Conservation (phyloP, 2,888 invertebrate species). For the Hydropsyche betteni region DNA sequence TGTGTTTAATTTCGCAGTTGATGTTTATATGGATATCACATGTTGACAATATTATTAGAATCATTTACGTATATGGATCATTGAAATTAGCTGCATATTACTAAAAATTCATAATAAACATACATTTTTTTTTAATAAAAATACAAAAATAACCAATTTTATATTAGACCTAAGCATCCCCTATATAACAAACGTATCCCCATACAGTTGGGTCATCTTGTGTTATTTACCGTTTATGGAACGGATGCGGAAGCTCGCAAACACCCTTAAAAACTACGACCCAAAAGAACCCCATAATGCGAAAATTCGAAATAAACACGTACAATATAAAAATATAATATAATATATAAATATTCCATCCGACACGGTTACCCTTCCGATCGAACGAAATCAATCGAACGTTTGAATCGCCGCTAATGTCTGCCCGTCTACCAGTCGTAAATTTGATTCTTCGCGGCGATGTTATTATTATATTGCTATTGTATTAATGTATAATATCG, state of each 20-base stretch:
- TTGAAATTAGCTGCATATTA: no score
- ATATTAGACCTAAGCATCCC: no score
- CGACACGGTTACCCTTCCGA: conserved; percentile 19
- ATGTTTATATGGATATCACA: no score
- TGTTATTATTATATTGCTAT: neutral
- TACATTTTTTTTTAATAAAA: no score
- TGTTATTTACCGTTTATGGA: conserved; percentile 7
- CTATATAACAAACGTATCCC: no score
- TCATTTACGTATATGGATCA: no score
- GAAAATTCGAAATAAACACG: conserved; percentile 1
- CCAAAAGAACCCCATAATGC: neutral
- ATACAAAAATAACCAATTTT: no score
- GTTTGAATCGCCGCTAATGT: conserved; percentile 27
- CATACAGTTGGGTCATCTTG: neutral
- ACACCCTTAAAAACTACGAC: neutral
- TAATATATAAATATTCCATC: conserved; percentile 4
- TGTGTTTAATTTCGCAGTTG: no score
- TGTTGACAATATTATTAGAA: no score
- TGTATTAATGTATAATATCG: neutral
- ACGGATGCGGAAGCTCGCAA: conserved; percentile 7
- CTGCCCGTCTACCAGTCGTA: neutral
- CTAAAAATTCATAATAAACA: no score
- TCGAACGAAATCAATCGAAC: conserved; percentile 18
- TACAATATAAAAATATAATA: neutral
- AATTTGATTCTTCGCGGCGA: conserved; percentile 17